phyloP scores from a whole-genome alignment of 2,113 vertebrate species.

The Xerus inauris region DNA sequence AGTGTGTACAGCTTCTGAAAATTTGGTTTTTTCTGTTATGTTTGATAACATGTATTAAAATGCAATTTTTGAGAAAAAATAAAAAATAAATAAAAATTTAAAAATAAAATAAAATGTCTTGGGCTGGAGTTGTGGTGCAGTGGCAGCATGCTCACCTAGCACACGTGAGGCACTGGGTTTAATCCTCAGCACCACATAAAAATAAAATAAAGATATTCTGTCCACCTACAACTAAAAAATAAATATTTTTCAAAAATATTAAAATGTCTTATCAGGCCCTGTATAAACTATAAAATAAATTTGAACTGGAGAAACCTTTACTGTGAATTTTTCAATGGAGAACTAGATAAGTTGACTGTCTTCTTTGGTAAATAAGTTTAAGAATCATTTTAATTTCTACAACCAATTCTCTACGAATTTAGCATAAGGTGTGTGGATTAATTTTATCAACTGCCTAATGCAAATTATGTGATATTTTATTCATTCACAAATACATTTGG shows the following conservation, averaged over 20 bases:
- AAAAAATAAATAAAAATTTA: too few relatives aligned
- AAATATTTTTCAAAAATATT: neutral
- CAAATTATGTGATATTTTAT: slow-evolving; percentile 51
- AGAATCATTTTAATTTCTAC: slow-evolving; percentile 43
- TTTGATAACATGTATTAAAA: too few relatives aligned
- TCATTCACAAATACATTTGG: slow-evolving; percentile 34
- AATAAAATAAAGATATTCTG: too few relatives aligned
- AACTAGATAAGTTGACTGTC: slow-evolving; percentile 37
- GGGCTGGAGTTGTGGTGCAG: too few relatives aligned
- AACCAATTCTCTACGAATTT: slow-evolving; percentile 35
- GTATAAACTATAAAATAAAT: slow-evolving; percentile 25
- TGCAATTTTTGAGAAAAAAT: too few relatives aligned
- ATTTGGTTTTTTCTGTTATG: too few relatives aligned
- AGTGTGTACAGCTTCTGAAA: too few relatives aligned
- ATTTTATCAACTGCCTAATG: slow-evolving; percentile 37
- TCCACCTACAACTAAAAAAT: too few relatives aligned
- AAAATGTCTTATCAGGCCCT: neutral
- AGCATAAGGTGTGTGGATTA: slow-evolving; percentile 34
- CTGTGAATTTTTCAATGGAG: slow-evolving; percentile 42
- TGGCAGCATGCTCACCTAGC: too few relatives aligned
- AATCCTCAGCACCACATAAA: too few relatives aligned
- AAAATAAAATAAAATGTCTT: too few relatives aligned
- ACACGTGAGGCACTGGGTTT: too few relatives aligned
- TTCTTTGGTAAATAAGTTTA: slow-evolving; percentile 42
- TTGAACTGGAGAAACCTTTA: neutral